Base-by-base conservation (phyloP, 2,797 vertebrate species). In the Acanthurus leucopareius region DNA sequence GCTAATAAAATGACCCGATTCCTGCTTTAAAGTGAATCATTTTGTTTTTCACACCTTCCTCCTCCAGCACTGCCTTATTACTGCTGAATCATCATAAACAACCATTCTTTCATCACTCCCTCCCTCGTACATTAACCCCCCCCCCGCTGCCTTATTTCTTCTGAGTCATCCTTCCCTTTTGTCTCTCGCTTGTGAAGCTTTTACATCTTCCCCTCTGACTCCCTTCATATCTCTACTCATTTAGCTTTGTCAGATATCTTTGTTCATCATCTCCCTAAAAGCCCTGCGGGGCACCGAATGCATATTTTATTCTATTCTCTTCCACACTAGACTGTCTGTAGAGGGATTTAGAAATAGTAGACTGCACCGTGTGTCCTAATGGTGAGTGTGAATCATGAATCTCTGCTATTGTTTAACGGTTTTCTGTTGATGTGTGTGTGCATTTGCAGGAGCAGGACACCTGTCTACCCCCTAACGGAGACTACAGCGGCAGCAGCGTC, bases 401-500 rank as follows among this genome's bases (percentile, higher is more conserved):
- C 62, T 76, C 52, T 28, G 70, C 68, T 63, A 7, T 42, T 85
- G 62, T 87, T 72, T 60, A 44, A 61, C 45, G 65, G 13, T 68
- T n/a, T 51, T 52, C 1, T 63, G 25, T 66, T 17, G 63, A 40
- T 79, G 5, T 80, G 22, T 70, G 10, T 54, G 64, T 82, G n/a
- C 53, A 22, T 71, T 85, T 92, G 48, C 88, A 96, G 96, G 96
- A 96, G 65, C 95, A 94, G 2, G 97, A 99, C 92, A 97, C 96
- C 0, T 97, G 96, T 82, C 97, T 98, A 80, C 98, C 98, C 0
- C 97, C 97, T 54, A 99, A 99, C 0, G 98, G 98, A 0, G 97
- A 99, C 94, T 99, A 98, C 90, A 96, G 96, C 0, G 95, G 97
- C 93, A 97, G 97, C 0, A 97, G 98, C 47, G 96, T 99, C 94